Evolutionary conservation across 2,888 invertebrate genomes (phyloP).

Genomic region (Platyscelio sp.): DNA sequence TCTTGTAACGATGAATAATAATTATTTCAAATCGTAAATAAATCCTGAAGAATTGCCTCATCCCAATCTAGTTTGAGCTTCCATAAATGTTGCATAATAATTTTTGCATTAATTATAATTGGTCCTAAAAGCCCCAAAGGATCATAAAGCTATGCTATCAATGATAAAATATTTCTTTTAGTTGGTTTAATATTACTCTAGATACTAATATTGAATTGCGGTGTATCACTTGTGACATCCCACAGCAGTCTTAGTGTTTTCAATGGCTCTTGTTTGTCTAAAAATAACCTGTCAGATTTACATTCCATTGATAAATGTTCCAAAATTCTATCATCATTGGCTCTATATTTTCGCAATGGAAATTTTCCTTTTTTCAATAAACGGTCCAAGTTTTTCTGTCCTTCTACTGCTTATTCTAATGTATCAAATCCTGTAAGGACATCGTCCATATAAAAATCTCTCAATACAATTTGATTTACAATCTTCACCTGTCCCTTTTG

Average conservation of each 20-base stretch:
- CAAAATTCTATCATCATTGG: slow-evolving; percentile 2
- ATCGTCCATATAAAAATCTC: slow-evolving; percentile 21
- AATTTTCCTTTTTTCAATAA: not conserved
- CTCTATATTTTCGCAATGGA: slow-evolving; percentile 19
- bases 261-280: slow-evolving; percentile 14
- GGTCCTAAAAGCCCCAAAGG: slow-evolving; percentile 58
- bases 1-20: slow-evolving; percentile 33
- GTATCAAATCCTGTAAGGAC: slow-evolving; percentile 15
- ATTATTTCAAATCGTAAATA: slow-evolving; percentile 1
- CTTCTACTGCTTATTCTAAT: not conserved
- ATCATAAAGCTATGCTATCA: slow-evolving; percentile 65
- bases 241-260: slow-evolving; percentile 19
- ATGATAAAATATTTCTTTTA: slow-evolving; percentile 50
- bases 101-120: slow-evolving; percentile 55
- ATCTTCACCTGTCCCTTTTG: not conserved
- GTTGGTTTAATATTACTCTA: slow-evolving; percentile 2
- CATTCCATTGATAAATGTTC: not conserved
- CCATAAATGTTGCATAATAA: slow-evolving; percentile 60
- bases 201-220: not conserved
- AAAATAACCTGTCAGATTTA: not conserved
- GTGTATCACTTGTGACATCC: not conserved
- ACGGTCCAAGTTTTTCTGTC: not conserved
- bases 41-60: slow-evolving; percentile 20
- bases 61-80: slow-evolving; percentile 40
- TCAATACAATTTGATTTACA: not conserved